phyloP scores from a whole-genome alignment of 2,888 invertebrate genomes.

The Phasia obesa region DNA sequence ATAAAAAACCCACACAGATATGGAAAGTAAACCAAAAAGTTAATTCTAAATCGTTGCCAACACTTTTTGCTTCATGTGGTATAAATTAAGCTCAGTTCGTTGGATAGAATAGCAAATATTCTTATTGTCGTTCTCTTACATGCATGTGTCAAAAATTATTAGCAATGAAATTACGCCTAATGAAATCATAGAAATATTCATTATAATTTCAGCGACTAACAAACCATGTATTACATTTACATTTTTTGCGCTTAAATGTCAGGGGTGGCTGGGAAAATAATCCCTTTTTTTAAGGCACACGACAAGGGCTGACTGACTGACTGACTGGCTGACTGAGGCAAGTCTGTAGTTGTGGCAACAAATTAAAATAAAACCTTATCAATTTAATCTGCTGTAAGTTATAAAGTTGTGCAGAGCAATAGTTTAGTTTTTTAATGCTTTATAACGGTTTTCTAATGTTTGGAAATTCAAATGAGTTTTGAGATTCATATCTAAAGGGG shows the following conservation, averaged over 20 bases:
- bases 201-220: conserved; percentile 67
- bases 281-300: conserved; percentile 20
- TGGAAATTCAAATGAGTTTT: conserved; percentile 63
- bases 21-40: conserved; percentile 33
- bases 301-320: conserved; percentile 3
- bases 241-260: conserved; percentile 1
- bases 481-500: conserved; percentile 36
- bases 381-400: conserved; percentile 75
- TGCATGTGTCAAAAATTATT: conserved; percentile 81
- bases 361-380: conserved; percentile 75
- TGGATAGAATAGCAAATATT: not conserved
- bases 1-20: not conserved
- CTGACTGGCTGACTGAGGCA: not conserved
- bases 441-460: conserved; percentile 46
- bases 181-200: conserved; percentile 74
- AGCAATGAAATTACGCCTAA: conserved; percentile 81
- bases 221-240: conserved; percentile 14
- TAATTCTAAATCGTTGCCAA: conserved; percentile 29
- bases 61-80: conserved; percentile 30
- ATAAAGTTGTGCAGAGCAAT: conserved; percentile 10
- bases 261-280: conserved; percentile 32
- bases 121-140: conserved; percentile 11
- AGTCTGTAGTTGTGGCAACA: conserved; percentile 59
- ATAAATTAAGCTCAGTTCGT: conserved; percentile 48
- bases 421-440: conserved; percentile 34